phyloP scores from a whole-genome alignment of 2,888 invertebrate genomes.

The Diabrotica balteata region DNA sequence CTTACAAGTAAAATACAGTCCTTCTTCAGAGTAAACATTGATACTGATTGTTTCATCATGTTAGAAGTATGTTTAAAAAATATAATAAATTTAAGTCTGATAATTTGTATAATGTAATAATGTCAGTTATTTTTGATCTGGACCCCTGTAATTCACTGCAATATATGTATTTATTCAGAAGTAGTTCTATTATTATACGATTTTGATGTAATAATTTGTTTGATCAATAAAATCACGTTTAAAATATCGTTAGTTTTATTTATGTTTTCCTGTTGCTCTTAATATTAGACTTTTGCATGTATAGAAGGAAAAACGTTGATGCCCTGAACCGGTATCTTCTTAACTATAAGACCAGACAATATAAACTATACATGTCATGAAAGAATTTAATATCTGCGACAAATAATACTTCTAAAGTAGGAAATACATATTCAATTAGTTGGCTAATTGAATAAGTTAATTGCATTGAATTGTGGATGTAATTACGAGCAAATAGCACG shows the following conservation, averaged over 20 bases:
- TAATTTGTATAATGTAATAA: neutral
- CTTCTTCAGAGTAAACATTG: neutral
- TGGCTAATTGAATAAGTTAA: no score
- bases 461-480: no score
- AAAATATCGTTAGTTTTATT: slow-evolving; percentile 15
- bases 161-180: slow-evolving; percentile 48
- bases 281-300: no score
- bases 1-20: no score
- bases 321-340: no score
- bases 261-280: neutral
- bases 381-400: no score
- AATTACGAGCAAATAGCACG: no score
- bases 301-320: no score
- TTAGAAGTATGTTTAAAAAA: neutral
- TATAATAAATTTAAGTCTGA: neutral
- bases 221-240: slow-evolving; percentile 27
- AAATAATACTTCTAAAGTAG: no score
- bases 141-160: slow-evolving; percentile 50
- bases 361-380: no score
- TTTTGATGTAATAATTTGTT: slow-evolving; percentile 24
- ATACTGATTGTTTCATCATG: neutral
- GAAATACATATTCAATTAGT: no score
- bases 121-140: slow-evolving; percentile 36
- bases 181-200: slow-evolving; percentile 40
- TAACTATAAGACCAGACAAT: no score